Conservation (phyloP, 2,797 vertebrate species). For the Lacerta viridis region DNA sequence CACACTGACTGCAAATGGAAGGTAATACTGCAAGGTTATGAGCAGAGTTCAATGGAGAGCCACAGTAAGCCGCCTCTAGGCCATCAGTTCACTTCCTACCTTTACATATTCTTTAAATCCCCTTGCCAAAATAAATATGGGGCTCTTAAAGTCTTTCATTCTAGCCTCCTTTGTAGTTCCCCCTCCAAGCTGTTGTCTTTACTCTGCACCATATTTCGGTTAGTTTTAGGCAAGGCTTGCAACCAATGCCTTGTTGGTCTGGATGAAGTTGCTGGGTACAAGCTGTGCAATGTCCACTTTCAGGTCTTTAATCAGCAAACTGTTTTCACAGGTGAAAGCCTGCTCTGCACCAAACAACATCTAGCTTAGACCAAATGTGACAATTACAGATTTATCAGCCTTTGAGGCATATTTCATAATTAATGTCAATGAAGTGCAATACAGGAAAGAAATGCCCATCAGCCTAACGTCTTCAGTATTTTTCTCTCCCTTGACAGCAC, state of each 20-base stretch:
- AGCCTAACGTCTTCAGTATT: slow-evolving; percentile 14
- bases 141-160: neutral
- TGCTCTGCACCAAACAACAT: slow-evolving; percentile 10
- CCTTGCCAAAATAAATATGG: slow-evolving; percentile 3
- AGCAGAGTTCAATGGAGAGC: neutral
- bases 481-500: neutral
- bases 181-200: no score
- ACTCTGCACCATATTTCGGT: neutral
- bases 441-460: neutral
- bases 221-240: neutral
- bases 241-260: neutral
- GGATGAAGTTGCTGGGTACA: neutral
- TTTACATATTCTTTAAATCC: slow-evolving; percentile 12
- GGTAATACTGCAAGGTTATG: neutral
- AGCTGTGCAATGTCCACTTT: neutral
- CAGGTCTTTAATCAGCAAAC: neutral
- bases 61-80: neutral
- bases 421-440: neutral
- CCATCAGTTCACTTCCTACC: slow-evolving; percentile 15
- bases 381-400: neutral
- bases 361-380: slow-evolving; percentile 33
- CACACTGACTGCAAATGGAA: neutral
- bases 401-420: slow-evolving; percentile 35
- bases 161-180: slow-evolving; percentile 18
- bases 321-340: neutral